These are phyloP conservation scores for Sylvicola fuscatus DNA, from an alignment of 2,888 invertebrate genomes.

Conservation along the genomic window DNA sequence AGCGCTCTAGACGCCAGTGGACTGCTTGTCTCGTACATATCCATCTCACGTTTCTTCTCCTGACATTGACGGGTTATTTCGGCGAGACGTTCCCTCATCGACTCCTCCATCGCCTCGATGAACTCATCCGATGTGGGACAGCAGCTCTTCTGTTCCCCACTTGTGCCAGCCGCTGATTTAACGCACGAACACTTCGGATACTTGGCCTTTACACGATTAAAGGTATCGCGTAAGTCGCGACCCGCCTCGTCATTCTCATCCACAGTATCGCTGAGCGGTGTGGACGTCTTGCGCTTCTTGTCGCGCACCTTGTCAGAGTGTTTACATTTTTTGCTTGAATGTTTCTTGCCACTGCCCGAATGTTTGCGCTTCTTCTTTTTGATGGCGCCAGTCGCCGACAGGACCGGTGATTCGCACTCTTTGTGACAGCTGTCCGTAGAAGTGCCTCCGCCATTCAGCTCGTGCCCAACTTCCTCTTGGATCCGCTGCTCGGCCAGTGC, in stretches of 20 bases:
- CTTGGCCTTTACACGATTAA: constrained; percentile 10
- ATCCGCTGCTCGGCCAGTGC: constrained; percentile 70
- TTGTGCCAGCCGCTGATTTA: constrained; percentile 3
- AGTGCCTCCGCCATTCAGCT: too few species aligned
- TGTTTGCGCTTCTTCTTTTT: constrained; percentile 29
- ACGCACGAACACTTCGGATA: constrained; percentile 14
- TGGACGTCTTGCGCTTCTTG: constrained; percentile 9
- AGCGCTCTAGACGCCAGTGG: too few species aligned
- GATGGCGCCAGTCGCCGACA: constrained; percentile 10
- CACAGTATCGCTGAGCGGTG: constrained; percentile 16
- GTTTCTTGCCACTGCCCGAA: constrained; percentile 18
- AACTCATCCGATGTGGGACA: constrained; percentile 33
- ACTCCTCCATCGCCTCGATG: constrained; percentile 51
- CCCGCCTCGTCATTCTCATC: constrained; percentile 15
- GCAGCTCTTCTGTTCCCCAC: constrained; percentile 11
- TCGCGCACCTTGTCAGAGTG: constrained; percentile 19
- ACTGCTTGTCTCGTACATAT: constrained; percentile 37
- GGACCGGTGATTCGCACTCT: too few species aligned
- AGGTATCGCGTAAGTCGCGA: constrained; percentile 9
- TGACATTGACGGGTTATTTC: constrained; percentile 64
- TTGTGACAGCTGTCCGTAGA: too few species aligned
- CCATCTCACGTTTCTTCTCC: constrained; percentile 67
- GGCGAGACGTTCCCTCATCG: constrained; percentile 61
- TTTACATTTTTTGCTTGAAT: constrained; percentile 20
- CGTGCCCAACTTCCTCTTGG: constrained; percentile 40